phyloP scores from a whole-genome alignment of 2,113 vertebrate genomes.

The Hyaena hyaena region DNA sequence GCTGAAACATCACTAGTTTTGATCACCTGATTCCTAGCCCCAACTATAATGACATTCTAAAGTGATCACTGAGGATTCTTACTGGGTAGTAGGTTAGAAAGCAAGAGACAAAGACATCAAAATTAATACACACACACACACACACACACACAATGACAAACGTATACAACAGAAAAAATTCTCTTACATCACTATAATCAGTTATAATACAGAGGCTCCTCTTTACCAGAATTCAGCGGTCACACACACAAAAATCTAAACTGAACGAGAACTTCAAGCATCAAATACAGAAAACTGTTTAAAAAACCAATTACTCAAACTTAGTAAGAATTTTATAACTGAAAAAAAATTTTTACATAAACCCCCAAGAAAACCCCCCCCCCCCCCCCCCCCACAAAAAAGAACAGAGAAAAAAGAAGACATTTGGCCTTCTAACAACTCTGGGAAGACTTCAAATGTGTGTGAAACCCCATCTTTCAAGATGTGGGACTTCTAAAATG shows the following conservation, averaged over 20 bases:
- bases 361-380: background rate
- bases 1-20: background rate
- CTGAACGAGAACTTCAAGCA: conserved; percentile 26
- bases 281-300: background rate
- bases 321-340: background rate
- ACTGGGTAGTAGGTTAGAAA: background rate
- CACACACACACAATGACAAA: background rate
- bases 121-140: background rate
- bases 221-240: conserved; percentile 25
- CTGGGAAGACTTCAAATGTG: background rate
- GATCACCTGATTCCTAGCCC: background rate
- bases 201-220: background rate
- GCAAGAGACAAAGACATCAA: background rate
- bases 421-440: background rate
- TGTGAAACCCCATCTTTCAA: background rate
- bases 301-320: conserved; percentile 32
- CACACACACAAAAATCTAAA: background rate
- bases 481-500: conserved; percentile 15
- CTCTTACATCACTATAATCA: background rate
- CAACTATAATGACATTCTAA: background rate
- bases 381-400: background rate
- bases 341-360: conserved; percentile 30
- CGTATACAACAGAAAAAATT: background rate
- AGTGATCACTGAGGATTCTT: background rate
- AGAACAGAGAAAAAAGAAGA: background rate